Evolutionary conservation across 2,113 vertebrate genomes (phyloP), one percentile per base, ranked within the genome.

Genomic region (Bolborhynchus lineola): DNA sequence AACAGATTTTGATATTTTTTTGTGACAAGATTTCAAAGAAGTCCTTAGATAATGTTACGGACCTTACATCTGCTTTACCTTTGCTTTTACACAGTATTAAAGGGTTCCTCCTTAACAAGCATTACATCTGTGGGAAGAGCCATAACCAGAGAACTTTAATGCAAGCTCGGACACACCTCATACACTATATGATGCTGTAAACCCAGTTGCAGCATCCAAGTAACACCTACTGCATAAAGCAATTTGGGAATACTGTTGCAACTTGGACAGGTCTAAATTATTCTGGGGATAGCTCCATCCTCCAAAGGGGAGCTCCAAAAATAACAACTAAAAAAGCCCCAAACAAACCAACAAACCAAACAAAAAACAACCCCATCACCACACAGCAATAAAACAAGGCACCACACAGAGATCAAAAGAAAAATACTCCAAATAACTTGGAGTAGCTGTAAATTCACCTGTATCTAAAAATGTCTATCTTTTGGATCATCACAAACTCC

Each of bases 191-290:
- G 71, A 77, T 88, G 44, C 95, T 92, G 63, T 77, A 81, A 88
- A 90, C 79, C 82, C 76, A 93, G 64, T 84, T 83, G 86, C 72
- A 81, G 79, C 55, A 90, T 20, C 8, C 59, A 81, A 68, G 59
- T 69, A 88, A 90, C 59, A 92, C n/a, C 41, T 92, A 90, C 31
- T 75, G n/a, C 63, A 80, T 35, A 82, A 85, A 88, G 53, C 31
- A 86, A 59, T 7, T 59, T 41, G 17, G 25, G 37, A 91, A 82
- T 50, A 63, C 82, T 90, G 71, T 39, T 76, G 67, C 76, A 90
- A 94, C 67, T 59, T 16, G 21, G n/a, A 76, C 74, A 85, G 59
- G 49, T 42, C 44, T 65, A 50, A 65, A 80, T 81, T 55, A 55
- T 29, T n/a, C 63, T 53, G 46, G 5, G 23, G 68, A 90, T 49